Base-by-base conservation (phyloP, 53 echinoderm and acorn worm species). In the Stichopus horrens region DNA sequence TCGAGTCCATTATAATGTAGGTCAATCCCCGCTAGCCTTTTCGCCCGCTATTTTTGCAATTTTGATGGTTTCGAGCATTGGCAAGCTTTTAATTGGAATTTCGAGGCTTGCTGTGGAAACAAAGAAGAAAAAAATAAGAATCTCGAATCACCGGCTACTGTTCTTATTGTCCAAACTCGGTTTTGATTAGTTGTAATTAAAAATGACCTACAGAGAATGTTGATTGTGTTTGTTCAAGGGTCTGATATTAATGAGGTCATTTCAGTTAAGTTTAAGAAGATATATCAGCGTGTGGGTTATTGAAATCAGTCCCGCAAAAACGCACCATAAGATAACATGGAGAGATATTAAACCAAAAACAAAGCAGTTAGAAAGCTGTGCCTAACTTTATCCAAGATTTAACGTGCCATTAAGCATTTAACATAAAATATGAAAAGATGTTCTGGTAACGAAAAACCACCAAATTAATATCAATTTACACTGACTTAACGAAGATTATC, bases 221-320 rank as follows among this genome's bases (percentile, higher is more conserved):
- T 81, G 57, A 81, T 81, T 81, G 81, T 81, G 81, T 81, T 81
- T 81, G 81, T 58, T 81, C 57, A 58, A 53, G 55, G 57, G 58
- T 8, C 21, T 58, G 57, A 58, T 58, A 56, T 22, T 81, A 81
- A 81, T 81, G 81, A 81, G 81, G 81, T 81, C 81, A 81, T 58
- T 81, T 8, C 18, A 71, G 63, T 71, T 5, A 4, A 71, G 71
- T 71, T 71, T 71, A n/a, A 71, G n/a, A 71, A 71, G 71, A n/a
- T 71, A 71, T 71, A 18, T 71, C 71, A 71, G 71, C 71, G 19
- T 13, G 71, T 13, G 71, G 71, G 16, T n/a, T 71, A 9, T 71
- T 71, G 37, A 37, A 71, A 71, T 71, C 18, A 20, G 18, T 71
- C 71, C 18, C 19, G 71, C 18, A 71, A 7, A 71, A 5, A 7